Percentiles rank a stretch among this genome's conserved stretches.
phyloP scores from a whole-genome alignment of 2,888 invertebrate species.

The Lottia gigantea region DNA sequence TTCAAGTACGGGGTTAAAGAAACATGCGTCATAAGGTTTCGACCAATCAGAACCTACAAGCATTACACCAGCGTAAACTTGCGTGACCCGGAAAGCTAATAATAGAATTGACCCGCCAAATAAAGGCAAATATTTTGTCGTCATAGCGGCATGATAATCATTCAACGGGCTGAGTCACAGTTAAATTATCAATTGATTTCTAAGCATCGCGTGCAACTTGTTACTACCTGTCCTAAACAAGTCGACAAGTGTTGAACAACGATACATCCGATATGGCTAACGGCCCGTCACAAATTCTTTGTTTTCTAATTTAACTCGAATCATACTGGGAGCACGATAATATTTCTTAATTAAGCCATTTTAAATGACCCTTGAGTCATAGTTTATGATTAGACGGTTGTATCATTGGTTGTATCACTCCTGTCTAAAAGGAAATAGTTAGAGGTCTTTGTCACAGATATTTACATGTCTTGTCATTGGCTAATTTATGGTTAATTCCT shows the following conservation, averaged over 20 bases:
- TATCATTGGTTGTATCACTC: too few species aligned
- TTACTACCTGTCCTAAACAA: neutral
- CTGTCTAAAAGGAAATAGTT: too few species aligned
- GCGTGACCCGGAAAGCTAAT: constrained; percentile 40
- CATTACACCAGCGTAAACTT: constrained; percentile 23
- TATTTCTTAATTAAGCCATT: too few species aligned
- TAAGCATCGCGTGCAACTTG: constrained; percentile 5
- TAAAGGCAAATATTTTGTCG: constrained; percentile 46
- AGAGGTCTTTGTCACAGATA: too few species aligned
- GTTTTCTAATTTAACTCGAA: too few species aligned
- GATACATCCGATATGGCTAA: neutral
- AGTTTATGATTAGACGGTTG: too few species aligned
- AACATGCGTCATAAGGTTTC: constrained; percentile 14
- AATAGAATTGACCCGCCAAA: constrained; percentile 55
- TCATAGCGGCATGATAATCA: constrained; percentile 22
- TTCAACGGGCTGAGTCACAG: constrained; percentile 9
- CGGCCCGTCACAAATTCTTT: too few species aligned
- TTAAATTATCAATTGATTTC: constrained; percentile 3
- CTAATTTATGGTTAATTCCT: too few species aligned
- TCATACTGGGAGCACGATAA: too few species aligned
- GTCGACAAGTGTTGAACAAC: neutral
- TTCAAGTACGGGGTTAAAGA: constrained; percentile 23
- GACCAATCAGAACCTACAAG: constrained; percentile 7
- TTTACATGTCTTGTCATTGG: too few species aligned
- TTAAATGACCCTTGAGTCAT: too few species aligned